Conservation (phyloP, 2,888 invertebrate species). For the Tetrapedia diversipes region DNA sequence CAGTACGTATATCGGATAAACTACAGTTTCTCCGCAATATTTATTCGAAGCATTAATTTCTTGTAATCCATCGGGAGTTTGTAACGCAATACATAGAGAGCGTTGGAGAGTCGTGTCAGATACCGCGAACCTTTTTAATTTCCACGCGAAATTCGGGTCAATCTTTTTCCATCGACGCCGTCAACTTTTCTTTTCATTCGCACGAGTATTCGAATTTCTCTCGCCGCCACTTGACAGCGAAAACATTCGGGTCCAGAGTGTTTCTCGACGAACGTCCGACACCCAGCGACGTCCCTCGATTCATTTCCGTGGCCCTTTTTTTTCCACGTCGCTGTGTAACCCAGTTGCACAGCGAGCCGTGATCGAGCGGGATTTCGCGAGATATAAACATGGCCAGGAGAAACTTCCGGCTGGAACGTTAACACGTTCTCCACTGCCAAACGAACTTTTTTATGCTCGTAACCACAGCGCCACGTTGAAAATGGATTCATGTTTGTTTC, state of each 20-base stretch:
- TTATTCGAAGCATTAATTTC: too few species aligned
- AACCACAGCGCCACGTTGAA: too few species aligned
- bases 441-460: too few species aligned
- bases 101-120: not conserved
- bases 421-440: not conserved
- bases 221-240: conserved; percentile 11
- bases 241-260: conserved; percentile 2
- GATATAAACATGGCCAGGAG: conserved; percentile 11
- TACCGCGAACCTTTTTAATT: not conserved
- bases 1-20: too few species aligned
- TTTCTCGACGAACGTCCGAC: conserved; percentile 7
- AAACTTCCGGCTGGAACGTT: not conserved
- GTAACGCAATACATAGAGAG: not conserved
- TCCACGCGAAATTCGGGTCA: not conserved
- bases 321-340: conserved; percentile 7
- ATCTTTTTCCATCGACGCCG: not conserved
- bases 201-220: conserved; percentile 5
- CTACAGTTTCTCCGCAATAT: too few species aligned
- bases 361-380: conserved; percentile 11
- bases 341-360: conserved; percentile 27
- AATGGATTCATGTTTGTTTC: too few species aligned
- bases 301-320: conserved; percentile 11
- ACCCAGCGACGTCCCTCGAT: not conserved
- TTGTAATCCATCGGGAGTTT: too few species aligned
- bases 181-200: not conserved